These are phyloP conservation scores for Spisula solida DNA, from an alignment of 2,888 invertebrate genomes.

Conservation along the genomic window DNA sequence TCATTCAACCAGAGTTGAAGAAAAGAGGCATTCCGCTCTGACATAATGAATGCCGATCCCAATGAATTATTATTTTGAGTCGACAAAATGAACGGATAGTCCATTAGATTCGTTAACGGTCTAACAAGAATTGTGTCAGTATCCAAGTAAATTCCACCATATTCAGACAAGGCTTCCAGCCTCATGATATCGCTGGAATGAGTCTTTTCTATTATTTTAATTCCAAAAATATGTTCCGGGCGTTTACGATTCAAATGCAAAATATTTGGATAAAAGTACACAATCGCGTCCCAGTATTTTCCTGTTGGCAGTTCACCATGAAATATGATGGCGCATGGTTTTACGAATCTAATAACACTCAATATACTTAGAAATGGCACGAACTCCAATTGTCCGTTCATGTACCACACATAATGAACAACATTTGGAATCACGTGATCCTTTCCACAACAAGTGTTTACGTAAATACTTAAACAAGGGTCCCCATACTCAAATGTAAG, in stretches of 20 bases:
- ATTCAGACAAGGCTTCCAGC: conserved; percentile 27
- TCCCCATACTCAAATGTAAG: not conserved
- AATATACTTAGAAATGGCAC: conserved; percentile 6
- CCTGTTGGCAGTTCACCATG: conserved; percentile 32
- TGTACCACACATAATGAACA: too few species aligned
- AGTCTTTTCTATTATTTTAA: too few species aligned
- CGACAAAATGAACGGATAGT: conserved; percentile 30
- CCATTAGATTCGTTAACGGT: conserved; percentile 21
- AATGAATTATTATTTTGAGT: conserved; percentile 10
- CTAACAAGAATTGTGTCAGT: too few species aligned
- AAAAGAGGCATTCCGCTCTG: conserved; percentile 45
- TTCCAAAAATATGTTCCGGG: too few species aligned
- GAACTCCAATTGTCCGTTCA: not conserved
- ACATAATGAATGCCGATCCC: conserved; percentile 43
- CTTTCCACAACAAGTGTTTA: not conserved
- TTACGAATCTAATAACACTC: too few species aligned
- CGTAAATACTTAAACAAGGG: too few species aligned
- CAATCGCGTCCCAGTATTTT: conserved; percentile 38
- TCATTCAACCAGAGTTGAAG: conserved; percentile 49
- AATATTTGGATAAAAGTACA: conserved; percentile 30
- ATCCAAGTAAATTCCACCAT: conserved; percentile 48
- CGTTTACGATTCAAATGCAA: too few species aligned
- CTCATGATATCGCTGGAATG: too few species aligned
- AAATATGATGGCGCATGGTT: too few species aligned
- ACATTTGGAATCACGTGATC: not conserved